phyloP scores from a whole-genome alignment of 2,113 vertebrate species.

The Cynopterus brachyotis region DNA sequence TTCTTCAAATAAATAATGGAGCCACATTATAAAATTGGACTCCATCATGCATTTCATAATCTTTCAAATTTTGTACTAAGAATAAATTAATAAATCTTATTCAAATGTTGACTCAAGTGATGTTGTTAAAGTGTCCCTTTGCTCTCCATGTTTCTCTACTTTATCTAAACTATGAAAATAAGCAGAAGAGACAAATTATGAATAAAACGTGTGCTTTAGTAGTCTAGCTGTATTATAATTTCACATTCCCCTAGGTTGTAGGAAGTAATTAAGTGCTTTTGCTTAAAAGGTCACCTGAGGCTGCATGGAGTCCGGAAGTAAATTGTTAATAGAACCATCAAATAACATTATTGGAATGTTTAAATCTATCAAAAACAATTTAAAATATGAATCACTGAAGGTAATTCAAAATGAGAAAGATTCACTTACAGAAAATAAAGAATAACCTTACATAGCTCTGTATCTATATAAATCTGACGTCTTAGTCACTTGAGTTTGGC shows the following conservation, averaged over 20 bases:
- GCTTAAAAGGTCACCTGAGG: constrained; percentile 69
- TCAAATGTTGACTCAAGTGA: not conserved
- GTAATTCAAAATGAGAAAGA: constrained; percentile 51
- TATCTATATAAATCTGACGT: not conserved
- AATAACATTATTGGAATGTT: constrained; percentile 54
- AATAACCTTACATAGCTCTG: not conserved
- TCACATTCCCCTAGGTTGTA: constrained; percentile 66
- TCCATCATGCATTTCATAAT: not conserved
- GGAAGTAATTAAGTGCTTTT: constrained; percentile 71
- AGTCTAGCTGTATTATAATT: constrained; percentile 60
- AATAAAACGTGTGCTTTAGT: constrained; percentile 45
- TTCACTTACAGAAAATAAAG: constrained; percentile 4
- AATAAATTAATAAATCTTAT: constrained; percentile 37
- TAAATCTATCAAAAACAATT: constrained; percentile 60
- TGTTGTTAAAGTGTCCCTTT: not conserved
- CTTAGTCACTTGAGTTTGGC: not conserved
- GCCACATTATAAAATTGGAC: not conserved
- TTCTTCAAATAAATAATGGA: not conserved
- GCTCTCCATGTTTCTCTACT: not conserved
- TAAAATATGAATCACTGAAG: constrained; percentile 47
- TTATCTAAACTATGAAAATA: constrained; percentile 22
- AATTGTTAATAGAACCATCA: constrained; percentile 61
- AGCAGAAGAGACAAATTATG: constrained; percentile 61
- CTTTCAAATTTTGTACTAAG: constrained; percentile 25
- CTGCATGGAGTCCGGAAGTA: constrained; percentile 60